Base-by-base conservation (phyloP, 2,113 vertebrate genomes). In the Hippocampus comes region DNA sequence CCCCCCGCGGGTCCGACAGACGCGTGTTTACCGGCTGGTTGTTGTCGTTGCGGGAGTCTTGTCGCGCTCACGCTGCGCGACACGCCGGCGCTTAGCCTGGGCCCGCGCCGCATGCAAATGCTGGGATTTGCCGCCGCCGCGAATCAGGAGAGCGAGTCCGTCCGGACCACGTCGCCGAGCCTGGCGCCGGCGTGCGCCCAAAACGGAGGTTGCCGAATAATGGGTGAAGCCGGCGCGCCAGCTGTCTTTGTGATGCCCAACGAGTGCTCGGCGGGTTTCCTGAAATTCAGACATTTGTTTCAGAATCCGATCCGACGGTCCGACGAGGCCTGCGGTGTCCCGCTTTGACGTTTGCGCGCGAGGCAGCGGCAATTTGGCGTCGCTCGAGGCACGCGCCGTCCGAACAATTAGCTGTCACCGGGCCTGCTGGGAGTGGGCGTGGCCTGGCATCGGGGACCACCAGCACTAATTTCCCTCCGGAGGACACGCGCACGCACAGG, bases 1-100 rank as follows among this genome's bases (percentile, higher is more conserved):
- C 86, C 88, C 88, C 91, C 92, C 74, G 88, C 91, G 83, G 92
- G 89, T 91, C 84, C 84, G 89, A 92, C 89, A 91, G 90, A 91
- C 88, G 84, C 84, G 87, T 91, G 88, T 92, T 91, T 93, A 91
- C 89, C 82, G 83, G 81, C 88, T 85, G 85, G 82, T 86, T 91
- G 91, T 91, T 87, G 87, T 89, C 83, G 78, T 85, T 89, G 89
- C 71, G 90, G 92, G 90, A 91, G 81, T 88, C 91, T 90, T 91
- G 89, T 90, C 75, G 85, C 74, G 55, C 82, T 89, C 89, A 89
- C 90, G 91, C 88, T 91, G 91, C 88, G 88, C 89, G 91, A 91
- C 87, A 91, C 84, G 89, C 85, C 81, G 82, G 80, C 84, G 86
- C 88, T 89, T 89, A 91, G 87, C 87, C 84, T 90, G 84, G 84